Evolutionary conservation across 2,888 invertebrate species (phyloP), one percentile per base, ranked within the genome.

Genomic region (Prenolepis imparis): DNA sequence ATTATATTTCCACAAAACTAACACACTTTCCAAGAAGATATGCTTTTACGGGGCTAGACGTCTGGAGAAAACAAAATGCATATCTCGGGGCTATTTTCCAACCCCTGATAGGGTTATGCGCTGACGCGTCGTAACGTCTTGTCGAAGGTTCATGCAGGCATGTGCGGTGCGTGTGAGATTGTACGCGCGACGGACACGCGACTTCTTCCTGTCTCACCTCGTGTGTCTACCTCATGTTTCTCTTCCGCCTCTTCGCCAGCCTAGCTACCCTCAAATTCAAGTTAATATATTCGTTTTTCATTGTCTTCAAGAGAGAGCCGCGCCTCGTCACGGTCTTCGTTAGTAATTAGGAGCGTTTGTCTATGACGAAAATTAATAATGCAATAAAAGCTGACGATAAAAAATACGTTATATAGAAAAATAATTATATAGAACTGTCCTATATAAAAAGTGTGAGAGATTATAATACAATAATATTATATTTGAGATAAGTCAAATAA

Each of bases 251-350:
- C 88, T 90, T 87, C 75, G 84, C 88, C 87, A 81, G 82, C 68
- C 74, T 8, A 52, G n/a, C 48, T 73, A 66, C 82, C 72, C 86
- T 84, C 84, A 70, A 55, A 66, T 66, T 83, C 59, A n/a, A 80
- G 87, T 90, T 91, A 89, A 91, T 89, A 85, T 89, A 81, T 91
- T 89, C 88, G 87, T 89, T 92, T 90, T 89, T 91, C 88, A 89
- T 88, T 88, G 85, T 86, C 86, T 86, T 82, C 66, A 87, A 52
- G 83, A 72, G 81, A 86, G 86, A 77, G 72, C 73, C 67, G 68
- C 80, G 74, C 73, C 87, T 84, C 70, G 78, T 70, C 84, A 80
- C 84, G 18, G 78, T 83, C 83, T 63, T 44, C 82, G 84, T 28
- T 73, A 85, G 77, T 85, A 85, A 73, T 82, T 85, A 74, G 11